These are phyloP conservation scores for Apteryx owenii DNA, from an alignment of 2,113 vertebrate species.

Conservation along the genomic window DNA sequence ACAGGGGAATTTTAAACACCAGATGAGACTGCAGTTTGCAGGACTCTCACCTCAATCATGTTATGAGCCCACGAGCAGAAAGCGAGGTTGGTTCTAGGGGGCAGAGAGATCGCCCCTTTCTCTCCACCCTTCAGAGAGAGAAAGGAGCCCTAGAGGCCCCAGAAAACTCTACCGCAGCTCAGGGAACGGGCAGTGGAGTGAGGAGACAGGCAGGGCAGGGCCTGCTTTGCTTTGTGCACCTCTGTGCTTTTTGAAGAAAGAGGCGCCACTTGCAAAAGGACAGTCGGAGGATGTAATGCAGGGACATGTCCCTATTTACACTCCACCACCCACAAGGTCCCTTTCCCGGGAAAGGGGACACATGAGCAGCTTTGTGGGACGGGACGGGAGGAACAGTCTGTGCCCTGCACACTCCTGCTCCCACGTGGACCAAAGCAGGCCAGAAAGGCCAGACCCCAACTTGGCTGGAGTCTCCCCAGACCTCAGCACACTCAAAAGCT, in stretches of 20 bases:
- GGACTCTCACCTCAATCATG: background rate
- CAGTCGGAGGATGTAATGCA: background rate
- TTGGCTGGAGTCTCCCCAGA: background rate
- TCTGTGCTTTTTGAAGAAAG: background rate
- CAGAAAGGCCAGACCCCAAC: background rate
- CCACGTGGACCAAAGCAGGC: background rate
- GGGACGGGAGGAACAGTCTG: background rate
- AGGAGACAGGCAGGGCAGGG: background rate
- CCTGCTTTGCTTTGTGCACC: background rate
- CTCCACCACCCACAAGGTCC: background rate
- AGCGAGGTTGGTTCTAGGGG: background rate
- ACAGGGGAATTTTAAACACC: slow-evolving; percentile 52
- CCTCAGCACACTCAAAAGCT: background rate
- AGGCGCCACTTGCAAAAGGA: background rate
- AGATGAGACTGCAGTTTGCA: slow-evolving; percentile 69
- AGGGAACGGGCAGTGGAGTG: accelerated
- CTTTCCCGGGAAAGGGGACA: background rate
- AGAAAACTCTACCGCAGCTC: background rate
- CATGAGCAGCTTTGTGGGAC: background rate
- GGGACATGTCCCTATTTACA: background rate
- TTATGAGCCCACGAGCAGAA: background rate
- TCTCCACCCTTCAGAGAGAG: background rate
- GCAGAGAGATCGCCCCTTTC: background rate
- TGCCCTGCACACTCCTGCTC: background rate
- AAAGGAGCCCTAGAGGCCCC: background rate